These are phyloP conservation scores for Phalera bucephala DNA, from an alignment of 2,888 invertebrate species.

Conservation along the genomic window DNA sequence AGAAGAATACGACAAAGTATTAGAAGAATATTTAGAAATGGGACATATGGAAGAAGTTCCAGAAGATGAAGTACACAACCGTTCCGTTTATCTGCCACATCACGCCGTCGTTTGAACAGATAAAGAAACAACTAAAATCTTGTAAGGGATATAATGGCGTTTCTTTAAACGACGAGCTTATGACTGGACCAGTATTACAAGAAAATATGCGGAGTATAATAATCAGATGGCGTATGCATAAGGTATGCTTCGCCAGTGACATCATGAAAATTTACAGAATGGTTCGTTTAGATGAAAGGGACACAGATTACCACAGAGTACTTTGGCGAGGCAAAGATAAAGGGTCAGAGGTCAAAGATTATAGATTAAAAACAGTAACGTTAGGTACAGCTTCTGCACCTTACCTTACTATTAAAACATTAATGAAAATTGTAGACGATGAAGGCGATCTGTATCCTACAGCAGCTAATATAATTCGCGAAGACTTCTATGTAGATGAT, in stretches of 20 bases:
- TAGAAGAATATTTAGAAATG: conserved; percentile 2
- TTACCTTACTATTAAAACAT: too few relatives aligned
- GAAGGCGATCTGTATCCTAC: background rate
- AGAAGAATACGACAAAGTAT: conserved; percentile 1
- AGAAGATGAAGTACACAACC: background rate
- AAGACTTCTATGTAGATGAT: conserved; percentile 8
- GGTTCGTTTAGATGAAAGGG: background rate
- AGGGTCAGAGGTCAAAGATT: too few relatives aligned
- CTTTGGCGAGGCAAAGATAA: background rate
- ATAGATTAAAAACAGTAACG: background rate
- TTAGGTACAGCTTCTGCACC: too few relatives aligned
- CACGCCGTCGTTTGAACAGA: background rate
- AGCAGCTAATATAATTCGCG: conserved; percentile 1
- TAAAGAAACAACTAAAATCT: conserved; percentile 3
- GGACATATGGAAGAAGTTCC: conserved; percentile 4
- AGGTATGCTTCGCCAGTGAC: conserved; percentile 7
- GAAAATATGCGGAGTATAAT: conserved; percentile 8
- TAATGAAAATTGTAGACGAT: too few relatives aligned
- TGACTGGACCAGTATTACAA: conserved; percentile 8
- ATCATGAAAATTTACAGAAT: conserved; percentile 12
- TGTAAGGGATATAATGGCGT: conserved; percentile 1
- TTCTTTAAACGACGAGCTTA: conserved; percentile 10
- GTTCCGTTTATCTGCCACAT: conserved; percentile 1
- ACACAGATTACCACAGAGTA: conserved; percentile 1
- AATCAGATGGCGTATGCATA: conserved; percentile 11